phyloP scores from a whole-genome alignment of 1,140 invertebrate genomes.

The Micrasema longulum region DNA sequence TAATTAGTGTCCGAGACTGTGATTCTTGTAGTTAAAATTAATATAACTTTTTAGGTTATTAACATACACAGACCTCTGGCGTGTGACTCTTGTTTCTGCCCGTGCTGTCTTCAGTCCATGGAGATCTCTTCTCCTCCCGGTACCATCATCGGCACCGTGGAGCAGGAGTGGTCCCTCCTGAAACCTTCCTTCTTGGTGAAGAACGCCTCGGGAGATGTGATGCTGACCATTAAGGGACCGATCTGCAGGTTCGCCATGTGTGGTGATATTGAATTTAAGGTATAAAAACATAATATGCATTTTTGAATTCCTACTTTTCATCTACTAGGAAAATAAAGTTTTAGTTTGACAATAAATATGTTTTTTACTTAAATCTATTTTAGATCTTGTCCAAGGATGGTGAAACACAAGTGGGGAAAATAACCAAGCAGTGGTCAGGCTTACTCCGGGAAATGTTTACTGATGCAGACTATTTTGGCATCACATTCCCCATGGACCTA shows the following conservation, averaged over 20 bases:
- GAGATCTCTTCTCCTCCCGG: slow-evolving; percentile 81
- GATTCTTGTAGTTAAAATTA: neutral
- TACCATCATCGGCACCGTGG: slow-evolving; percentile 79
- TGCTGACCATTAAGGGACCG: slow-evolving; percentile 87
- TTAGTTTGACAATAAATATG: too few species aligned
- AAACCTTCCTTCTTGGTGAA: slow-evolving; percentile 84
- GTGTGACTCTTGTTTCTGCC: slow-evolving; percentile 83
- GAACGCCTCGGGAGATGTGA: slow-evolving; percentile 80
- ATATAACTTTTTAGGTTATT: slow-evolving; percentile 67
- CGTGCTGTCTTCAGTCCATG: slow-evolving; percentile 88
- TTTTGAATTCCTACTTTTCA: too few species aligned
- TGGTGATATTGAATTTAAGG: slow-evolving; percentile 81
- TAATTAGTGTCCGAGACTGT: too few species aligned
- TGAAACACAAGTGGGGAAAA: slow-evolving; percentile 76
- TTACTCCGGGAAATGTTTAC: slow-evolving; percentile 78
- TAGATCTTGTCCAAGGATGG: slow-evolving; percentile 77
- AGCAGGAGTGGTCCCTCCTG: slow-evolving; percentile 88
- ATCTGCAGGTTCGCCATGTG: slow-evolving; percentile 84
- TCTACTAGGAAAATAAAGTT: too few species aligned
- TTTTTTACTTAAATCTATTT: neutral
- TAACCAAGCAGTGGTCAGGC: slow-evolving; percentile 83
- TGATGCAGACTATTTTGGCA: slow-evolving; percentile 82
- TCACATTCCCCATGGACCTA: slow-evolving; percentile 83
- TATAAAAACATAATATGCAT: slow-evolving; percentile 50
- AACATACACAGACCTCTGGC: slow-evolving; percentile 80